Base-by-base conservation (phyloP, 2,113 vertebrate species). In the Neotragus pygmaeus region DNA sequence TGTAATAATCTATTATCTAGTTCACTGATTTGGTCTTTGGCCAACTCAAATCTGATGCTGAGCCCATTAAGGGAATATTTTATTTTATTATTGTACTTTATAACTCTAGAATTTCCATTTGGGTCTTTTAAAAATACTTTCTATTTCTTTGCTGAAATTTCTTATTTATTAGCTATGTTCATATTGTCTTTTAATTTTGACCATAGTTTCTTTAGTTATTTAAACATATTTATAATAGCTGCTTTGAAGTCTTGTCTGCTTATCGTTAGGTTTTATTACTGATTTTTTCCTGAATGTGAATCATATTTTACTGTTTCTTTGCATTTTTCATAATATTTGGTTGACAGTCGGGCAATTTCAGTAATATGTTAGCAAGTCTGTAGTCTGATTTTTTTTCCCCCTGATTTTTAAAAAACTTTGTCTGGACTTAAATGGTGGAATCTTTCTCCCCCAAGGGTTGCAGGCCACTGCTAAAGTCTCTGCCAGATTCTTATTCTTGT, bases 61-160 rank as follows among this genome's bases (percentile, higher is more conserved):
- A 95, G 30, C 53, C 47, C 33, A 91, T 81, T 78, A 64, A 66
- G n/a, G 47, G 8, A 75, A 82, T n/a, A 70, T 95, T 97, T 90
- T 16, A 84, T 84, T 88, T 96, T 64, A 94, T 73, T 90, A 90
- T 36, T 88, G 19, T 14, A 90, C 33, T 95, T 96, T 91, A 92
- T 60, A 95, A 92, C 47, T 92, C 58, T 85, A 84, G 13, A 95
- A 94, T 97, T 96, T 95, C 47, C 36, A 90, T 88, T 87, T 96
- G 78, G 7, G 49, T 75, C 10, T 91, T 93, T 92, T 85, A 13
- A 73, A 89, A 47, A 87, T 62, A 94, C 21, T 81, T 94, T 83
- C 2, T 77, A 64, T 70, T 88, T 84, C 45, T 91, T 84, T 83
- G 70, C 66, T 84, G 36, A 90, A 36, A 87, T 87, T 92, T n/a